Evolutionary conservation across 2,888 invertebrate genomes (phyloP).

Genomic region (Ichneumoninae sp.): DNA sequence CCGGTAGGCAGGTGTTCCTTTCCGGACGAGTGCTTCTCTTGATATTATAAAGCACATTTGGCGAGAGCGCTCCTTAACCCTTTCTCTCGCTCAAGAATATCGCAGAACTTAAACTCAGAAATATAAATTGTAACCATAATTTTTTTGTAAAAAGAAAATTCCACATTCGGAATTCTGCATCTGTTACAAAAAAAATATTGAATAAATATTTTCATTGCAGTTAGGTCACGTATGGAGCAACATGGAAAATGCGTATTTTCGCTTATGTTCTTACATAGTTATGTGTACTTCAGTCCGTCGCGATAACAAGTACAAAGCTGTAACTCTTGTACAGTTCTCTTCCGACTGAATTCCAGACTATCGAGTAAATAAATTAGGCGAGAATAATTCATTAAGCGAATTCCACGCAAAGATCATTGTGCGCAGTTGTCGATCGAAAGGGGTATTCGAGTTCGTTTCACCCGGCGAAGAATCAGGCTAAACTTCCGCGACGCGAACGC

Average conservation of each 20-base stretch:
- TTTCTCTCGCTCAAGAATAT: background rate
- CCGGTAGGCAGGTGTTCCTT: slow-evolving; percentile 20
- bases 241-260: background rate
- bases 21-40: slow-evolving; percentile 6
- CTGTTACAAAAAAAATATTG: background rate
- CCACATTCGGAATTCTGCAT: background rate
- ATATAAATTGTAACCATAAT: background rate
- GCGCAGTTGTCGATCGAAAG: slow-evolving; percentile 23
- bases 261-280: background rate
- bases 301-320: background rate
- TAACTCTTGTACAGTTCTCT: slow-evolving; percentile 26
- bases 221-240: background rate
- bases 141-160: background rate
- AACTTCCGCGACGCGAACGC: slow-evolving; percentile 49
- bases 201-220: background rate
- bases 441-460: slow-evolving; percentile 32
- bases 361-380: slow-evolving; percentile 49
- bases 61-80: background rate
- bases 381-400: slow-evolving; percentile 19
- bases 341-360: slow-evolving; percentile 22
- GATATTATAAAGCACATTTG: background rate
- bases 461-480: slow-evolving; percentile 19
- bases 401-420: slow-evolving; percentile 3
- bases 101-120: background rate
- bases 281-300: background rate